phyloP scores from a whole-genome alignment of 2,797 vertebrate genomes.

The Karalla daura region DNA sequence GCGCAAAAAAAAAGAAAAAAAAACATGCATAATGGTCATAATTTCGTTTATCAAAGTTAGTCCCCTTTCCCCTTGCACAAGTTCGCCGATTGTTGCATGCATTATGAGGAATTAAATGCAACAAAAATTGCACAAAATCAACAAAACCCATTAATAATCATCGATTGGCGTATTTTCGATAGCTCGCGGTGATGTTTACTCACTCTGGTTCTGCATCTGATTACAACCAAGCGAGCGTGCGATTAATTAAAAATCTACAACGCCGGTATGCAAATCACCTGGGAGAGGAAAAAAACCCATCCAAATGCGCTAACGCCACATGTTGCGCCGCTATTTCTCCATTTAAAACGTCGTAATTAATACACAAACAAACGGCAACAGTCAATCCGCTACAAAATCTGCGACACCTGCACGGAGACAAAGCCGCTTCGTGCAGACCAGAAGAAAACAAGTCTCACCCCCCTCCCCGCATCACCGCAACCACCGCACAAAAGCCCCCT shows the following conservation, averaged over 20 bases:
- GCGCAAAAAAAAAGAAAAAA: conserved; percentile 64
- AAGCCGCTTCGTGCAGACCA: conserved; percentile 54
- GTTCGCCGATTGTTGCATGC: conserved; percentile 1
- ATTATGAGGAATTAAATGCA: not conserved
- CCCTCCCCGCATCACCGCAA: conserved; percentile 44
- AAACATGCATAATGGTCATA: conserved; percentile 29
- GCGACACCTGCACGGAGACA: conserved; percentile 65
- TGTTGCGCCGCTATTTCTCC: conserved; percentile 30
- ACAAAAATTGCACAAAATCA: not conserved
- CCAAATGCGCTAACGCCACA: conserved; percentile 23
- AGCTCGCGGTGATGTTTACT: too few species aligned
- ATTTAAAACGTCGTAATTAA: too few species aligned
- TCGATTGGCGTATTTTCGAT: too few species aligned
- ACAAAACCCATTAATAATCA: too few species aligned
- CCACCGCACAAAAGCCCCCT: not conserved
- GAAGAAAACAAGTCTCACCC: conserved; percentile 57
- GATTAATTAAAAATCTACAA: conserved; percentile 9
- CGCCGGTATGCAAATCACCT: not conserved
- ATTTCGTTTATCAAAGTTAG: conserved; percentile 25
- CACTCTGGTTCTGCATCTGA: conserved; percentile 19
- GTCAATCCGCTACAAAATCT: too few species aligned
- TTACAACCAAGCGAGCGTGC: not conserved
- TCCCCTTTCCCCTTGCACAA: conserved; percentile 6
- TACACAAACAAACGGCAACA: too few species aligned
- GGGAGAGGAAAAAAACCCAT: too few species aligned